Evolutionary conservation across 2,888 invertebrate species (phyloP), one percentile per base, ranked within the genome.

Genomic region (Dione juno): DNA sequence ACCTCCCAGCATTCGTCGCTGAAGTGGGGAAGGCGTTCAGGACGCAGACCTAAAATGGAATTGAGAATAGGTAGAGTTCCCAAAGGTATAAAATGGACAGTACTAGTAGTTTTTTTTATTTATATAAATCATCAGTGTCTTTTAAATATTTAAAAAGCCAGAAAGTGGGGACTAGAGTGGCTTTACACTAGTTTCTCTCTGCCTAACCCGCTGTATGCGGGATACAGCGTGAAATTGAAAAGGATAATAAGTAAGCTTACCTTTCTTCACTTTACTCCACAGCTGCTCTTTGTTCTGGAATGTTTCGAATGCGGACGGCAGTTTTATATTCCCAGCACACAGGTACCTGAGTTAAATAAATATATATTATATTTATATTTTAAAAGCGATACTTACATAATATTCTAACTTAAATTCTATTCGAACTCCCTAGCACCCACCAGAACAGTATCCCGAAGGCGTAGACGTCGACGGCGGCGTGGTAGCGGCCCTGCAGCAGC

Each of bases 361-460:
- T 35, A 53, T 13, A 40, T 1, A 69, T 14, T 13, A 41, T 41
- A 37, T n/a, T 3, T 13, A 13, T 13, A 5, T n/a, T n/a, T n/a
- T n/a, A n/a, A n/a, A n/a, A n/a, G n/a, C n/a, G n/a, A n/a, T n/a
- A n/a, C n/a, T n/a, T n/a, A n/a, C n/a, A n/a, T n/a, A n/a, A n/a
- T n/a, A n/a, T n/a, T n/a, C n/a, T n/a, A n/a, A n/a, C n/a, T n/a
- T n/a, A n/a, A n/a, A n/a, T n/a, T n/a, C n/a, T n/a, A n/a, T n/a
- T n/a, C n/a, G n/a, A n/a, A n/a, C n/a, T n/a, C n/a, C n/a, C n/a
- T n/a, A n/a, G n/a, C n/a, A n/a, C n/a, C n/a, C n/a, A 92, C 98
- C 98, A 98, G 88, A 98, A 97, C 52, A 98, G 89, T 72, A 98
- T 96, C 7, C 97, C 98, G 84, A 98, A 98, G 0, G 98, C 98